Percentiles rank a stretch among this genome's conserved stretches.
These are phyloP conservation scores for Idaea aversata DNA, from an alignment of 2,888 invertebrate species.

Conservation along the genomic window DNA sequence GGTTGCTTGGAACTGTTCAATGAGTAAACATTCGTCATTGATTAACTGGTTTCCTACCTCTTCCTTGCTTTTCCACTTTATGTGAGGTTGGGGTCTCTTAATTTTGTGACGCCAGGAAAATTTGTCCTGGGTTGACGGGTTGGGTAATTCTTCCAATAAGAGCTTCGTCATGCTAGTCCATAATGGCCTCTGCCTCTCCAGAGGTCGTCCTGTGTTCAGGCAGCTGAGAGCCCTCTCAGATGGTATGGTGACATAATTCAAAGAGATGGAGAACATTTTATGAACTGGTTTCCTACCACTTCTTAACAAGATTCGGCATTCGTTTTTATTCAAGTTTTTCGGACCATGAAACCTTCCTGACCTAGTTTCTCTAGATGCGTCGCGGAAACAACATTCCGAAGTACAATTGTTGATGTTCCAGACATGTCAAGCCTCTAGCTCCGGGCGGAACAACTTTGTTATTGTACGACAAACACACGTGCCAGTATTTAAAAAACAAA, in stretches of 20 bases:
- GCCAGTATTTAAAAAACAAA: too few species aligned
- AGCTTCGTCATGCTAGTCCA: neutral
- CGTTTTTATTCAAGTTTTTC: neutral
- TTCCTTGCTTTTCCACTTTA: too few species aligned
- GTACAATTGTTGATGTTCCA: neutral
- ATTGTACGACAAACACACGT: neutral
- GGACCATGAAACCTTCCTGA: neutral
- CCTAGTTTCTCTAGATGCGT: neutral
- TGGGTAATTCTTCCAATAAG: too few species aligned
- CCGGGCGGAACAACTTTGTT: neutral
- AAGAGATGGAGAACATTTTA: too few species aligned
- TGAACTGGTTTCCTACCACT: neutral
- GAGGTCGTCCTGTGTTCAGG: too few species aligned
- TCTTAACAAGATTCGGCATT: neutral
- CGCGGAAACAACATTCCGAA: neutral
- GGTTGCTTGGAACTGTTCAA: neutral
- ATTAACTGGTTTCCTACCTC: too few species aligned
- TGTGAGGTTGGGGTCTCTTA: too few species aligned
- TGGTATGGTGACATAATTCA: too few species aligned
- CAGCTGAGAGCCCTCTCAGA: too few species aligned
- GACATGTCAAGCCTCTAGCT: neutral
- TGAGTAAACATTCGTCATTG: neutral
- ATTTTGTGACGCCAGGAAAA: too few species aligned
- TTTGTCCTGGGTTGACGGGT: too few species aligned
- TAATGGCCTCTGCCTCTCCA: too few species aligned